Base-by-base conservation (phyloP, 2,113 vertebrate species). In the Ellobius talpinus region DNA sequence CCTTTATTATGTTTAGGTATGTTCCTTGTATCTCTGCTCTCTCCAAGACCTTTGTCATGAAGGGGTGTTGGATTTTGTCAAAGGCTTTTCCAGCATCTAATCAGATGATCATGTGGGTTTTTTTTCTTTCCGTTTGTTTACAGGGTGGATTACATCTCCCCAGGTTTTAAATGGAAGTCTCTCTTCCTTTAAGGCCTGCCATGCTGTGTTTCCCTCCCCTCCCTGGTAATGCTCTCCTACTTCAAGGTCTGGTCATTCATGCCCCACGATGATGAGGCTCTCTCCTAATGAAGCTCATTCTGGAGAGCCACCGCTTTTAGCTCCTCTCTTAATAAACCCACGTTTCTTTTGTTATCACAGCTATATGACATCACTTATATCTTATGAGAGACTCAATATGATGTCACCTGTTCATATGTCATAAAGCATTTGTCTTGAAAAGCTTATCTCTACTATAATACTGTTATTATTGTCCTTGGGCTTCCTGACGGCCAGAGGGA, bases 401-500 rank as follows among this genome's bases (percentile, higher is more conserved):
- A 72, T 81, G 77, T 52, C 39, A 36, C 47, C 9, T n/a, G 29
- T 42, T 47, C 86, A 21, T 14, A 45, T 26, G 14, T 63, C 3
- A 16, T 50, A 63, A 47, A 45, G 76, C 19, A 21, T 45, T 50
- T 55, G 29, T 72, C 58, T 85, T 84, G 24, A 84, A 61, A 72
- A 21, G 1, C 47, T 19, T 36, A 58, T 21, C 89, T 74, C 16
- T 78, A 5, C 63, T 23, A 2, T 63, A 17, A 70, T 73, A 26
- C 21, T 55, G 4, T 36, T 61, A 26, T 58, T 50, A 11, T 76
- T 29, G 33, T 52, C 63, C 47, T 52, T 23, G 68, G 87, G 87
- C 68, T 96, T 96, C 94, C 93, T 47, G 55, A 66, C 3, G 11
- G 63, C 39, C 85, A 91, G 45, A 95, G 74, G 42, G 39, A 73